Evolutionary conservation across 30 jellyfish, hydroid and myxozoan genomes (phyloP).

Genomic region (Phacellophora camtschatica): DNA sequence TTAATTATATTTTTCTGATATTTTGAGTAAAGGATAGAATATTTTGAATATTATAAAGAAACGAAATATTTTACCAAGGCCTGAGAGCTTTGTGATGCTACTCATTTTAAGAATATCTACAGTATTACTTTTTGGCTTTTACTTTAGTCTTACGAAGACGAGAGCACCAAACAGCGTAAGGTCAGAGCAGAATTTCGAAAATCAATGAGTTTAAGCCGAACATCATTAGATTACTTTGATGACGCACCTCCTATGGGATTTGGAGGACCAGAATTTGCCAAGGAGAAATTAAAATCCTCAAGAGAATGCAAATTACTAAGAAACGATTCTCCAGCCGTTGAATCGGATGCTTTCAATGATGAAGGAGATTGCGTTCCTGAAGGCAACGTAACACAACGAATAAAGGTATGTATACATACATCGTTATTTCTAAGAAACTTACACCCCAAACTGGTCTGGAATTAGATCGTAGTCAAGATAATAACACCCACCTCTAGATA

Average conservation of each 20-base stretch:
- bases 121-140: not conserved
- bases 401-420: slow-evolving; percentile 54
- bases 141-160: slow-evolving; percentile 35
- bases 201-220: slow-evolving; percentile 41
- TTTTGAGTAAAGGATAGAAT: no score
- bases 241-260: slow-evolving; percentile 66
- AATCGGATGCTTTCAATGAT: slow-evolving; percentile 39
- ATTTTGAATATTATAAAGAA: no score
- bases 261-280: slow-evolving; percentile 77
- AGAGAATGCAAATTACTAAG: slow-evolving; percentile 74
- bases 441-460: no score
- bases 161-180: slow-evolving; percentile 56
- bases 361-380: slow-evolving; percentile 90
- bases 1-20: no score
- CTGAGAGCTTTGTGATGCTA: no score
- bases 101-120: no score
- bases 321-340: slow-evolving; percentile 61
- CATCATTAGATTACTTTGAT: slow-evolving; percentile 18
- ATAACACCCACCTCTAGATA: no score
- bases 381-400: slow-evolving; percentile 58
- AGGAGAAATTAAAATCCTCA: slow-evolving; percentile 58
- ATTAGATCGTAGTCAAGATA: no score
- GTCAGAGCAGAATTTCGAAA: slow-evolving; percentile 39
- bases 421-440: no score
- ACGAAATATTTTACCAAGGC: no score